These are phyloP conservation scores for Neocrepidodera transversa DNA, from an alignment of 2,888 invertebrate genomes.

Conservation along the genomic window DNA sequence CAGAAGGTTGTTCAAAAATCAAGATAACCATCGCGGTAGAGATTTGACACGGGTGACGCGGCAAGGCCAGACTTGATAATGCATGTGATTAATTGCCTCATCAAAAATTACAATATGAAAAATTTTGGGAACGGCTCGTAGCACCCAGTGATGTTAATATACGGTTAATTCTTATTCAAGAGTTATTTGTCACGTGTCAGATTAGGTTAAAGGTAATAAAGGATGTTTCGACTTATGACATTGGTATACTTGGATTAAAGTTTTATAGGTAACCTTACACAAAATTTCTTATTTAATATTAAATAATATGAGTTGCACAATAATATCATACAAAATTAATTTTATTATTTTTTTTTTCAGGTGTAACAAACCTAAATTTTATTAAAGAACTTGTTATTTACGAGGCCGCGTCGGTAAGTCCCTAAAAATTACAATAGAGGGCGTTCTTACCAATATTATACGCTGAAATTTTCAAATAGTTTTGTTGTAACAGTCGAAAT, in stretches of 20 bases:
- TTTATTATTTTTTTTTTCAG: too few relatives aligned
- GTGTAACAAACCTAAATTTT: too few relatives aligned
- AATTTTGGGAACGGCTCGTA: conserved; percentile 23
- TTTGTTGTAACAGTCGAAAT: too few relatives aligned
- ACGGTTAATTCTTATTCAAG: conserved; percentile 29
- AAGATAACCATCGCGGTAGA: conserved; percentile 23
- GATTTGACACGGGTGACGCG: conserved; percentile 28
- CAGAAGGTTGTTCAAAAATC: conserved; percentile 31
- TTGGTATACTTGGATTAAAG: background rate
- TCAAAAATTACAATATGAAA: conserved; percentile 34
- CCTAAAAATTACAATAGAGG: too few relatives aligned
- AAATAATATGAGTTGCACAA: too few relatives aligned
- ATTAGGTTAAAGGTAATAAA: conserved; percentile 23
- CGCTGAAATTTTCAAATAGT: too few relatives aligned
- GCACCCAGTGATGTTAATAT: conserved; percentile 27
- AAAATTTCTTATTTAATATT: too few relatives aligned
- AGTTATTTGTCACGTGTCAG: conserved; percentile 31
- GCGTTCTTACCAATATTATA: too few relatives aligned
- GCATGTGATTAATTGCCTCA: conserved; percentile 33
- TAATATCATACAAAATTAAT: too few relatives aligned
- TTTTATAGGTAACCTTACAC: too few relatives aligned
- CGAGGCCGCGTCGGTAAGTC: too few relatives aligned
- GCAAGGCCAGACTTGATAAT: conserved; percentile 30
- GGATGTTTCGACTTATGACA: conserved; percentile 13
- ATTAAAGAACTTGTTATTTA: too few relatives aligned